phyloP scores from a whole-genome alignment of 2,113 vertebrate species.

The Otocyon megalotis region DNA sequence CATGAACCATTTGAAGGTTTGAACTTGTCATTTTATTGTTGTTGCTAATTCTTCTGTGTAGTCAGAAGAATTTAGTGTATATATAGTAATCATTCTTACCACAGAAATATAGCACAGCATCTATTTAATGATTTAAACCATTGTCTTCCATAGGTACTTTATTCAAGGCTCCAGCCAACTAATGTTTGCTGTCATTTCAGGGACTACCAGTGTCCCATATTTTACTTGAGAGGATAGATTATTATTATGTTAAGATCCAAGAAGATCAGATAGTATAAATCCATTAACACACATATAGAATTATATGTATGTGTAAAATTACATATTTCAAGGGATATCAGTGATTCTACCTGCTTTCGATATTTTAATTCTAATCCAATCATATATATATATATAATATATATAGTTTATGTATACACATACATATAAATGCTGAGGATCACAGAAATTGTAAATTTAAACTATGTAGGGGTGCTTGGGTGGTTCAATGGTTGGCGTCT shows the following conservation, averaged over 20 bases:
- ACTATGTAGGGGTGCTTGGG: neutral
- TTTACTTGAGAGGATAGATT: neutral
- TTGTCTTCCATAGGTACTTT: neutral
- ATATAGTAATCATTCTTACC: neutral
- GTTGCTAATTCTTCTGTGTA: neutral
- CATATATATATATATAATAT: neutral
- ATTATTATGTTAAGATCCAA: neutral
- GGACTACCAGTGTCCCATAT: neutral
- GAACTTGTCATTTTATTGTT: neutral
- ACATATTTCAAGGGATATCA: neutral
- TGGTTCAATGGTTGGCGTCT: too few relatives aligned
- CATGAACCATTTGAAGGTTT: neutral
- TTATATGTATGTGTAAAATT: neutral
- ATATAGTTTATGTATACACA: too few relatives aligned
- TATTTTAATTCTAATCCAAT: neutral
- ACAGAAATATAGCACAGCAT: neutral
- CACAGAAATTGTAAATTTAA: neutral
- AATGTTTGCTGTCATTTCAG: neutral
- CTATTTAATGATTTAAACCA: neutral
- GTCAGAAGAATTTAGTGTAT: neutral
- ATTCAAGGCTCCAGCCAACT: neutral
- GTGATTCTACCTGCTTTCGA: neutral
- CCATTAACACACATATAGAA: neutral
- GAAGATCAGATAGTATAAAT: neutral
- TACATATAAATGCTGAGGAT: neutral